These are phyloP conservation scores for Catamblyrhynchus diadema DNA, from an alignment of 2,797 vertebrate species.

Conservation along the genomic window DNA sequence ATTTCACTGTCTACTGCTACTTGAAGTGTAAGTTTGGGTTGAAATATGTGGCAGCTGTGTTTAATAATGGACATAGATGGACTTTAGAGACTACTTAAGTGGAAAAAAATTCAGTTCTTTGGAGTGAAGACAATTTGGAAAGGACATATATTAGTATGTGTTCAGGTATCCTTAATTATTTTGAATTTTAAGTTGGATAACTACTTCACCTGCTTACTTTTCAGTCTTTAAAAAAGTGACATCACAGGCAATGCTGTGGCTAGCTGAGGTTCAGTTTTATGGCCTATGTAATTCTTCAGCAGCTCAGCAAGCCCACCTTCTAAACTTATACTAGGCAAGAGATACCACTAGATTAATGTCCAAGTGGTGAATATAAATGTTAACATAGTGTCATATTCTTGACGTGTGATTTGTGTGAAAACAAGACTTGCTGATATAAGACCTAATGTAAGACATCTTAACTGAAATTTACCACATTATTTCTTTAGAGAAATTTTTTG, in stretches of 20 bases:
- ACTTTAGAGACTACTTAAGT: not conserved
- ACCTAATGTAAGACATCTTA: not conserved
- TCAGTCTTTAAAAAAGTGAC: not conserved
- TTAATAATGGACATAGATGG: not conserved
- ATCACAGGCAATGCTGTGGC: not conserved
- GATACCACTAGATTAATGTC: not conserved
- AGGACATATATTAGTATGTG: not conserved
- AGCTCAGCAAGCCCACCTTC: not conserved
- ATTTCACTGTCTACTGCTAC: not conserved
- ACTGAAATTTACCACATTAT: conserved; percentile 26
- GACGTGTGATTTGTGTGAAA: not conserved
- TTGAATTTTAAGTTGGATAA: not conserved
- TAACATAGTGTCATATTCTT: not conserved
- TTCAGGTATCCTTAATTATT: not conserved
- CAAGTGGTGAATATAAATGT: not conserved
- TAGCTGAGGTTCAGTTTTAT: not conserved
- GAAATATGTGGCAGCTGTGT: not conserved
- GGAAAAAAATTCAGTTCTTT: not conserved
- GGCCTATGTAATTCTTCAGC: not conserved
- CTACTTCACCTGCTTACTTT: not conserved
- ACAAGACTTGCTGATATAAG: not conserved
- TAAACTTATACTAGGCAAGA: not conserved
- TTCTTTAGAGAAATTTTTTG: conserved; percentile 95
- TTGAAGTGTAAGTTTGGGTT: fast-evolving
- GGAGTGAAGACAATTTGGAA: not conserved